Evolutionary conservation across 2,113 vertebrate species (phyloP), one percentile per base, ranked within the genome.

Genomic region (Rhea americana): DNA sequence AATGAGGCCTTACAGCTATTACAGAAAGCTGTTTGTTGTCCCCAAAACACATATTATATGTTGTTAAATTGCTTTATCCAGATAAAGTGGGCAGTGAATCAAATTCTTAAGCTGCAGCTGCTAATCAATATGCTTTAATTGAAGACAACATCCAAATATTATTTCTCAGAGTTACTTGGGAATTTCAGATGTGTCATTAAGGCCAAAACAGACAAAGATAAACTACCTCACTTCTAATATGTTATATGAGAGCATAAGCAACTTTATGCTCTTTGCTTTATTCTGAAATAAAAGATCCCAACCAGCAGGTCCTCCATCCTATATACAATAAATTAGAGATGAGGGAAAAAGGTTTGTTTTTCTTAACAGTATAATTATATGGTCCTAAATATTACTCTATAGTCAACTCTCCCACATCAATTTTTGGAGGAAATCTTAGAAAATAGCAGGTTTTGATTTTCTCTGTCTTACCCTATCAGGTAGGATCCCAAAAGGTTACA

Each of bases 231-330:
- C 37, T 71, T 56, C 19, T 90, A 32, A 58, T 47, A 47, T 65
- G 21, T 4, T 47, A 35, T n/a, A 41, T 41, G 28, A 53, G 78
- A 86, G 84, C 55, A 81, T 10, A n/a, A 85, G 61, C 48, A 90
- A 86, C 83, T 80, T 81, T 28, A 59, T 45, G 13, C 41, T 51
- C 84, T 93, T 66, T 24, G n/a, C 77, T 86, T 70, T 68, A 82
- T 61, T 82, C 62, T 70, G 53, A 85, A 87, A 75, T 14, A 25
- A 78, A 93, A 94, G 90, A 88, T 82, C 88, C 90, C 58, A 91
- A 48, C 61, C 70, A 91, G 79, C 28, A 85, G 45, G 39, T 72
- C 59, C 68, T 37, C 53, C 48, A 48, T 41, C 48, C 50, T 82
- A 65, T 83, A 91, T 82, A 84, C 83, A 79, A 35, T 77, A 93